phyloP scores from a whole-genome alignment of 2,888 invertebrate genomes.

The Euzetes globulus region DNA sequence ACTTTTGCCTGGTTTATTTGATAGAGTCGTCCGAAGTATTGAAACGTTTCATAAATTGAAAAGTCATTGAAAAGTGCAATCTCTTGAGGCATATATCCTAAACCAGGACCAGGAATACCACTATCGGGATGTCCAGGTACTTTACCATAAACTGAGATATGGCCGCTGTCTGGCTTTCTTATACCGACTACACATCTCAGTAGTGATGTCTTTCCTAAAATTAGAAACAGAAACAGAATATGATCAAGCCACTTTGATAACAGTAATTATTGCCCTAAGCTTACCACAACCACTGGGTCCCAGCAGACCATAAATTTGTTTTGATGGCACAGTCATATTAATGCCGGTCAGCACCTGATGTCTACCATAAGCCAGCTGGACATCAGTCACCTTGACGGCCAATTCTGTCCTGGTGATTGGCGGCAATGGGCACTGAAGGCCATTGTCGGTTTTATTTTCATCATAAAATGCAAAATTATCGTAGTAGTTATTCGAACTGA shows the following conservation, averaged over 20 bases:
- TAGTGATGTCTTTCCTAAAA: constrained; percentile 78
- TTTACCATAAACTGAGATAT: constrained; percentile 80
- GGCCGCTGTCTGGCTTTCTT: constrained; percentile 72
- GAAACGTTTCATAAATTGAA: constrained; percentile 48
- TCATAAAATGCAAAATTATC: constrained; percentile 8
- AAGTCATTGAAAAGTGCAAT: constrained; percentile 43
- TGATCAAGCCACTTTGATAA: not conserved
- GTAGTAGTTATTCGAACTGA: not conserved
- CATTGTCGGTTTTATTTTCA: not conserved
- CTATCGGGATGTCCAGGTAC: constrained; percentile 79
- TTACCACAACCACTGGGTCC: constrained; percentile 33
- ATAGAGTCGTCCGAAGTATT: constrained; percentile 48
- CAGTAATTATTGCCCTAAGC: not conserved
- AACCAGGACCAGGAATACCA: constrained; percentile 84
- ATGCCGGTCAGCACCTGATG: constrained; percentile 30
- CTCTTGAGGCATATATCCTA: constrained; percentile 87
- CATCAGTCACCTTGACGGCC: constrained; percentile 13
- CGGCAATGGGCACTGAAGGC: not conserved
- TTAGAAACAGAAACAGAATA: not conserved
- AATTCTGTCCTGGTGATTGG: not conserved
- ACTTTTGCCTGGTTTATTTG: constrained; percentile 43
- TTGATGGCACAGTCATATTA: constrained; percentile 31
- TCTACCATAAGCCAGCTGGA: constrained; percentile 22
- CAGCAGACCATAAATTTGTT: constrained; percentile 26
- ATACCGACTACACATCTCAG: constrained; percentile 85